phyloP scores from a whole-genome alignment of 2,797 vertebrate species.

The Pangasius djambal region DNA sequence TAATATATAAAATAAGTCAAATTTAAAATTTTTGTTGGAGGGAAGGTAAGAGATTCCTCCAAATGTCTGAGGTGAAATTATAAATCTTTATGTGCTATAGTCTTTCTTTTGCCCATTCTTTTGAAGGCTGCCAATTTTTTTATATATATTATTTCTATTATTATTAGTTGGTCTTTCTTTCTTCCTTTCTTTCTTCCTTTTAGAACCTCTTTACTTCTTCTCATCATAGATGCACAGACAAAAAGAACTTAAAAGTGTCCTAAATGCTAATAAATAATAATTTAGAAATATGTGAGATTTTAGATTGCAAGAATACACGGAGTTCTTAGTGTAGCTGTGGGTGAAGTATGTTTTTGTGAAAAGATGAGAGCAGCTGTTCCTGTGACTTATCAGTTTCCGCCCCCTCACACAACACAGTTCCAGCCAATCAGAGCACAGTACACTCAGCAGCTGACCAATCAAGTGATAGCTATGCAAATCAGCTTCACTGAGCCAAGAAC shows the following conservation, averaged over 20 bases:
- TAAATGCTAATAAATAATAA: neutral
- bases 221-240: neutral
- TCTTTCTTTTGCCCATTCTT: neutral
- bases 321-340: neutral
- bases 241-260: neutral
- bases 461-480: neutral
- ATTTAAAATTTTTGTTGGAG: neutral
- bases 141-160: neutral
- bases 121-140: neutral
- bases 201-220: neutral
- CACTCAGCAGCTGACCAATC: neutral
- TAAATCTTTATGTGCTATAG: neutral
- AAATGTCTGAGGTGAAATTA: neutral
- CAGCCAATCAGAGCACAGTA: neutral
- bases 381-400: neutral
- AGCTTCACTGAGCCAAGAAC: neutral
- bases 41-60: neutral
- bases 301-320: neutral
- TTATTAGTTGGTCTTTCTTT: neutral
- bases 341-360: neutral
- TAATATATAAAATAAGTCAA: neutral
- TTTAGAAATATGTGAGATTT: neutral
- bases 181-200: neutral
- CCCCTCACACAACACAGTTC: neutral
- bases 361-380: constrained; percentile 10